Conservation (phyloP, 2,888 invertebrate species). For the Platypus cylindrus region DNA sequence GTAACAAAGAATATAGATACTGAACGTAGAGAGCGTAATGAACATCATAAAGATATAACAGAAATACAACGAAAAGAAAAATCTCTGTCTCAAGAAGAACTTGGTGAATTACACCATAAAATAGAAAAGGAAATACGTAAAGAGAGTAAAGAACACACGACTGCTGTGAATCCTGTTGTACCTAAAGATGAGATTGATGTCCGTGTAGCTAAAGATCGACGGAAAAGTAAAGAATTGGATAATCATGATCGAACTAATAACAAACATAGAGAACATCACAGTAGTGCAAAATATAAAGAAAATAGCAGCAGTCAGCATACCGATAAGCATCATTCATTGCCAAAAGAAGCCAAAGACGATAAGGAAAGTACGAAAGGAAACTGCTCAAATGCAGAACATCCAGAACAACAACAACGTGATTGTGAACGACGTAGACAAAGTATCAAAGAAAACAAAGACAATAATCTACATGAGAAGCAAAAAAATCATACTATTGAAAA, state of each 20-base stretch:
- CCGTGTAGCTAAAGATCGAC: conserved; percentile 27
- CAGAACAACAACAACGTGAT: conserved; percentile 23
- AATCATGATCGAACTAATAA: conserved; percentile 36
- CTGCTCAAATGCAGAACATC: no score
- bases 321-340: conserved; percentile 28
- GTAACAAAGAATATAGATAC: conserved; percentile 19
- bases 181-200: no score
- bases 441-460: conserved; percentile 38
- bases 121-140: conserved; percentile 16
- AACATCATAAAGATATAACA: conserved; percentile 21
- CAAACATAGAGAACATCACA: conserved; percentile 41
- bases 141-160: conserved; percentile 18
- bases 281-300: conserved; percentile 28
- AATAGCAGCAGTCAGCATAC: conserved; percentile 25
- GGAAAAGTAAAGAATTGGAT: conserved; percentile 31
- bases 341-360: conserved; percentile 35
- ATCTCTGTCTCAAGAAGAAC: no score
- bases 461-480: conserved; percentile 41
- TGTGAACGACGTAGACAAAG: conserved; percentile 34
- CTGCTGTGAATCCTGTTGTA: no score
- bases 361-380: conserved; percentile 18
- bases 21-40: conserved; percentile 18
- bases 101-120: conserved; percentile 27
- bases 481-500: conserved; percentile 19
- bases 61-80: no score